Evolutionary conservation across 1,140 invertebrate genomes (phyloP), one percentile per base, ranked within the genome.

Genomic region (Diachasmimorpha longicaudata): DNA sequence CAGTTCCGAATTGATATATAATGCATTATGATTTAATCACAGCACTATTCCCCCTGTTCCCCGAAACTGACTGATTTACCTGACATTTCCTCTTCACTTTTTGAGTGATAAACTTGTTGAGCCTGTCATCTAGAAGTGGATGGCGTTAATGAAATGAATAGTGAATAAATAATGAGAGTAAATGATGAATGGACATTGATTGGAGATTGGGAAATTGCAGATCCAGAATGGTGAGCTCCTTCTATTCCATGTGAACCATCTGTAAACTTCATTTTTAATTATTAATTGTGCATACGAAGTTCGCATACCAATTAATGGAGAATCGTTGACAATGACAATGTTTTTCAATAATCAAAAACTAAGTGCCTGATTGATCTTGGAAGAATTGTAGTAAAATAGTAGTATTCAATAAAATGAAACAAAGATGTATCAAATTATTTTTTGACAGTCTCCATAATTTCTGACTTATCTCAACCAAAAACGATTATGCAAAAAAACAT

Each of bases 281-380:
- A 72, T 36, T 55, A 67, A 21, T 39, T 42, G 25, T 16, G 37
- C 31, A 73, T 16, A 10, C 19, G 6, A 6, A 31, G 31, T 71
- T 36, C n/a, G n/a, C n/a, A n/a, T n/a, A n/a, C n/a, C n/a, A 14
- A 19, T 52, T 16, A 19, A 19, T 16, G 48, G 5, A 52, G 48
- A 42, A 52, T 19, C 14, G 14, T 9, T n/a, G 37, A 37, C 31
- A n/a, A 72, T 58, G 70, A 72, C 46, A 72, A 72, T 72, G 70
- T 72, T 72, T 58, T 58, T 48, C 44, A 31, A 31, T 31, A 3
- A 31, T 31, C 2, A 31, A 31, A 6, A 31, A 31, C 6, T 31
- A 31, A 31, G 31, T 31, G 2, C 31, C 6, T 31, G 31, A 31
- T 31, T 3, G 2, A 31, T 31, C 31, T 31, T 6, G 31, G 2